Evolutionary conservation across 2,797 vertebrate species (phyloP).

Genomic region (Sebastolobus altivelis): DNA sequence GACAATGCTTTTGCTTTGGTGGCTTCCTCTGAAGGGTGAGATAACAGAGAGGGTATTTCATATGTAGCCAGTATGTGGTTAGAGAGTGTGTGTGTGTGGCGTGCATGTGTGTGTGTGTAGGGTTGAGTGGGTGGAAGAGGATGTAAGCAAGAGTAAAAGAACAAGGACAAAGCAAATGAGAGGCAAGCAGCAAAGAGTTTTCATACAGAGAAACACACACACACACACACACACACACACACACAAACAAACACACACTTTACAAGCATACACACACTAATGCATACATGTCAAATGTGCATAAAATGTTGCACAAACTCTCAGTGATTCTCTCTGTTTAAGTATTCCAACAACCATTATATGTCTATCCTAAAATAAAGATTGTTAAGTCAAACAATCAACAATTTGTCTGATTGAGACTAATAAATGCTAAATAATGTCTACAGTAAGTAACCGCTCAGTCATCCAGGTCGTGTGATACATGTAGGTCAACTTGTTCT

Average conservation of each 20-base stretch:
- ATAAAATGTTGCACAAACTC: background rate
- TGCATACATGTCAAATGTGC: background rate
- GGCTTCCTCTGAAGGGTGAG: slow-evolving; percentile 63
- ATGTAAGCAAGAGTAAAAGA: slow-evolving; percentile 32
- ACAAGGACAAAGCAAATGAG: slow-evolving; percentile 35
- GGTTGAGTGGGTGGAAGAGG: slow-evolving; percentile 58
- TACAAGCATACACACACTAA: background rate
- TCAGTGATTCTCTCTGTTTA: background rate
- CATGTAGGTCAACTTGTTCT: background rate
- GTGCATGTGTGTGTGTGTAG: background rate
- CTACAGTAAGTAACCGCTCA: background rate
- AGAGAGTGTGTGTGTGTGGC: background rate
- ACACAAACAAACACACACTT: too few species aligned
- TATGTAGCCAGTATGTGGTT: slow-evolving; percentile 46
- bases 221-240: too few species aligned
- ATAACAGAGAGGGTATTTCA: slow-evolving; percentile 50
- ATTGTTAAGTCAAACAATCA: slow-evolving; percentile 8
- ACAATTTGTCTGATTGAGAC: background rate
- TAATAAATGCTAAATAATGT: background rate
- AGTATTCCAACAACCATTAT: background rate
- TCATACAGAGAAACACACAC: background rate
- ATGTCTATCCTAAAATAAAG: background rate
- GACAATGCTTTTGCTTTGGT: slow-evolving; percentile 51
- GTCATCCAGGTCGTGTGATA: background rate
- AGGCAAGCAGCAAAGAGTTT: slow-evolving; percentile 5